Percentiles rank a stretch among this genome's conserved stretches.
These are phyloP conservation scores for Danionella dracula DNA, from an alignment of 2,797 vertebrate species.

Conservation along the genomic window DNA sequence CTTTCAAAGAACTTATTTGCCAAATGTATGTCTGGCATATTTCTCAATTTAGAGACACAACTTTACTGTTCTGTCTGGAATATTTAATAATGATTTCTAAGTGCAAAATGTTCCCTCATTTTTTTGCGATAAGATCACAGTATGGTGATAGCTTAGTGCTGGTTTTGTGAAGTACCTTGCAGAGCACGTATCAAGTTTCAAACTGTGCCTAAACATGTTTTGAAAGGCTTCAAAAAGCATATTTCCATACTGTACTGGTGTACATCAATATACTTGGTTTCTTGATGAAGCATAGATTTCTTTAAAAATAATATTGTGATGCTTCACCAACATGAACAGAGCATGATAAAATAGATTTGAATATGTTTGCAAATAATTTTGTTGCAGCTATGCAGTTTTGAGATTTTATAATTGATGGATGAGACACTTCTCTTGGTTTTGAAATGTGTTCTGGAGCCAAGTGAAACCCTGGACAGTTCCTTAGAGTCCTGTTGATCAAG, in stretches of 20 bases:
- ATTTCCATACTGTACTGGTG: neutral
- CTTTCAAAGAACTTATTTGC: neutral
- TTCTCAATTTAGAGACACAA: conserved; percentile 25
- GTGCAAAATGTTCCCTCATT: no score
- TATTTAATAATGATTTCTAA: no score
- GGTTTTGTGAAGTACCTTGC: conserved; percentile 19
- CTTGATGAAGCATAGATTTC: no score
- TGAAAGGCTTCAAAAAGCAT: conserved; percentile 22
- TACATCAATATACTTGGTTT: no score
- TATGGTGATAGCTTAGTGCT: conserved; percentile 25
- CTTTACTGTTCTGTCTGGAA: conserved; percentile 47
- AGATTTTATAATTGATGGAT: neutral
- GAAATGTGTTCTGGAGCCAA: neutral
- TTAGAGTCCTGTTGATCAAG: neutral
- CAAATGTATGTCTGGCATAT: neutral
- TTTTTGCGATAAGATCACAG: conserved; percentile 45
- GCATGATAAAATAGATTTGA: neutral
- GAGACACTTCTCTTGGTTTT: conserved; percentile 1
- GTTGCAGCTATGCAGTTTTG: neutral
- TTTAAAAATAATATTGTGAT: neutral
- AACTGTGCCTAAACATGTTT: conserved; percentile 27
- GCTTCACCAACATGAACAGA: neutral
- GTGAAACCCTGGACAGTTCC: neutral
- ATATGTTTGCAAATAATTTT: neutral
- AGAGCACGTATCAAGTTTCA: conserved; percentile 12